Evolutionary conservation across 1,140 invertebrate species (phyloP).

Genomic region (Spodoptera litura): DNA sequence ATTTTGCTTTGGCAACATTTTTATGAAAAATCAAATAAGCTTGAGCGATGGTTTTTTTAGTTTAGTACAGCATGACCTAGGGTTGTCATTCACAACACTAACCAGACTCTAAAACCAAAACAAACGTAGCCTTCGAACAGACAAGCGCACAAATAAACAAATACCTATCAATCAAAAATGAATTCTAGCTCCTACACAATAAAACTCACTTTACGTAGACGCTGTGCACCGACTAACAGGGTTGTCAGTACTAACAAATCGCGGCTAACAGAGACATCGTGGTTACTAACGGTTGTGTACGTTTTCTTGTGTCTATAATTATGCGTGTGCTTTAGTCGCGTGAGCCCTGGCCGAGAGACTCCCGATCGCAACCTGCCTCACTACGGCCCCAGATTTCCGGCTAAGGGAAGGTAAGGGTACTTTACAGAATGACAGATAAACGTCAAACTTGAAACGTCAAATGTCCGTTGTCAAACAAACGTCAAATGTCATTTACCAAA

Average conservation of each 20-base stretch:
- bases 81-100: slow-evolving; percentile 35
- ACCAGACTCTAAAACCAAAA: slow-evolving; percentile 19
- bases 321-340: slow-evolving; percentile 89
- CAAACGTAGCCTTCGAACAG: neutral
- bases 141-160: neutral
- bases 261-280: neutral
- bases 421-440: slow-evolving; percentile 8
- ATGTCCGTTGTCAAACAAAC: neutral
- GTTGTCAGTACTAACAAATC: slow-evolving; percentile 16
- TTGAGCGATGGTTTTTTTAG: neutral
- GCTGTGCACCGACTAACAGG: slow-evolving; percentile 24
- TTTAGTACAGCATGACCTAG: slow-evolving; percentile 20
- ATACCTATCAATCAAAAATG: neutral
- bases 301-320: slow-evolving; percentile 66
- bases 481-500: neutral
- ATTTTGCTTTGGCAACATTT: no score
- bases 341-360: slow-evolving; percentile 93
- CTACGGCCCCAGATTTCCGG: slow-evolving; percentile 94
- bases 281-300: slow-evolving; percentile 54
- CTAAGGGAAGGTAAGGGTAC: slow-evolving; percentile 89
- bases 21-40: neutral
- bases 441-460: neutral
- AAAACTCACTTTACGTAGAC: slow-evolving; percentile 1
- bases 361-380: slow-evolving; percentile 93
- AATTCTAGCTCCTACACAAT: neutral